A percentile compares a stretch with the other conserved stretches of the same genome.
Evolutionary conservation across 1,140 invertebrate genomes (phyloP).

Genomic region (Philotrypesis tridentata): DNA sequence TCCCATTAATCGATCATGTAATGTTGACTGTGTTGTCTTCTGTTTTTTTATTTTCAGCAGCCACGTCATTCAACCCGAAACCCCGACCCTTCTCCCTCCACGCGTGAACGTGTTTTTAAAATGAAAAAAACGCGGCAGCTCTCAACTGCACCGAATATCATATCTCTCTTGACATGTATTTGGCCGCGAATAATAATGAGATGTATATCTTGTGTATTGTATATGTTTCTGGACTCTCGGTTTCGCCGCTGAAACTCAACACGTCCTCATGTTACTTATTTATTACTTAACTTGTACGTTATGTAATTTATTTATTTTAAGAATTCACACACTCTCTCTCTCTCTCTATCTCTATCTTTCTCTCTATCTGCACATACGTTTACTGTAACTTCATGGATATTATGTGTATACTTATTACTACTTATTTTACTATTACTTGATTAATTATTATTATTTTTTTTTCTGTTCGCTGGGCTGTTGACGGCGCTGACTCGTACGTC

Average conservation of each 20-base stretch:
- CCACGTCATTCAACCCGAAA: conserved; percentile 78
- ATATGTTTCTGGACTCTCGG: conserved; percentile 5
- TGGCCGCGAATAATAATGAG: conserved; percentile 41
- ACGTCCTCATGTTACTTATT: conserved; percentile 20
- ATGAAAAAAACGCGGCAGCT: conserved; percentile 72
- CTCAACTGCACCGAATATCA: conserved; percentile 67
- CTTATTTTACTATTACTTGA: neutral
- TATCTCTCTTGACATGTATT: conserved; percentile 12
- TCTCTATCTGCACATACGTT: too few relatives aligned
- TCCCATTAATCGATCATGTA: conserved; percentile 11
- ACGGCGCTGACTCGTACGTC: conserved; percentile 23
- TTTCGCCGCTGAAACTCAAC: neutral
- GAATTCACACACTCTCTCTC: neutral
- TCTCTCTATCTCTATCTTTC: too few relatives aligned
- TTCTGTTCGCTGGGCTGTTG: conserved; percentile 20
- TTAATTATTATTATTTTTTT: conserved; percentile 5
- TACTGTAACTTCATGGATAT: too few relatives aligned
- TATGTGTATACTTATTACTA: neutral
- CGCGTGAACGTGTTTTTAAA: conserved; percentile 76
- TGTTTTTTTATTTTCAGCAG: conserved; percentile 77
- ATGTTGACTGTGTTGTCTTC: conserved; percentile 42
- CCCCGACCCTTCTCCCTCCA: conserved; percentile 78
- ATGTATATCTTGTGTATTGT: neutral
- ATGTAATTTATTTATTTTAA: conserved; percentile 10
- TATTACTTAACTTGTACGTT: conserved; percentile 7